These are phyloP conservation scores for Eurytoma californica DNA, from an alignment of 2,888 invertebrate species.

Conservation along the genomic window DNA sequence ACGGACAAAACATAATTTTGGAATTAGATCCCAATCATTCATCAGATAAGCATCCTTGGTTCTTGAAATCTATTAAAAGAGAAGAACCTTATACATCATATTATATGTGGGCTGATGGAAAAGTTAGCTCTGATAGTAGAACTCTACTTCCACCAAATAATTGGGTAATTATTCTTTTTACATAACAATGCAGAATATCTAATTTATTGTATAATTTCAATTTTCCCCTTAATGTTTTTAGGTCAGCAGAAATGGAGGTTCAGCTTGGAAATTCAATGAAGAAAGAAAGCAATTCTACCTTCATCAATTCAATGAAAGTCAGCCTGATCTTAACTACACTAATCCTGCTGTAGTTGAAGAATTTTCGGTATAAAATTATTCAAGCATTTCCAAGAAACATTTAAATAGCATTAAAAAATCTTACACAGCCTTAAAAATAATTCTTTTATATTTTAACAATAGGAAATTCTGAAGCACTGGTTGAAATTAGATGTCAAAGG, in stretches of 20 bases:
- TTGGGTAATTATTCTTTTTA: conserved; percentile 78
- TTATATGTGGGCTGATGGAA: conserved; percentile 84
- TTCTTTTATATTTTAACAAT: conserved; percentile 58
- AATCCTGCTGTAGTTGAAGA: conserved; percentile 81
- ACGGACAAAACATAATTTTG: conserved; percentile 80
- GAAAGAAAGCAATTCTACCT: conserved; percentile 84
- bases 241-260: conserved; percentile 77
- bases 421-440: conserved; percentile 12
- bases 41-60: conserved; percentile 83
- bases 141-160: conserved; percentile 79
- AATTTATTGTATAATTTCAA: background rate
- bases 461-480: conserved; percentile 83
- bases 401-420: background rate
- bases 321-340: conserved; percentile 89
- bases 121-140: conserved; percentile 68
- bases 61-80: conserved; percentile 79
- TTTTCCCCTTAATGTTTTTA: conserved; percentile 57
- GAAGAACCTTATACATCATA: conserved; percentile 82
- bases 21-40: conserved; percentile 87
- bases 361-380: conserved; percentile 75
- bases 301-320: conserved; percentile 82
- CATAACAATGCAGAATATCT: background rate
- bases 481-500: conserved; percentile 87
- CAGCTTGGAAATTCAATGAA: conserved; percentile 84
- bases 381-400: background rate